Evolutionary conservation across 2,888 invertebrate genomes (phyloP), one percentile per base, ranked within the genome.

Genomic region (Cheilosia vernalis): DNA sequence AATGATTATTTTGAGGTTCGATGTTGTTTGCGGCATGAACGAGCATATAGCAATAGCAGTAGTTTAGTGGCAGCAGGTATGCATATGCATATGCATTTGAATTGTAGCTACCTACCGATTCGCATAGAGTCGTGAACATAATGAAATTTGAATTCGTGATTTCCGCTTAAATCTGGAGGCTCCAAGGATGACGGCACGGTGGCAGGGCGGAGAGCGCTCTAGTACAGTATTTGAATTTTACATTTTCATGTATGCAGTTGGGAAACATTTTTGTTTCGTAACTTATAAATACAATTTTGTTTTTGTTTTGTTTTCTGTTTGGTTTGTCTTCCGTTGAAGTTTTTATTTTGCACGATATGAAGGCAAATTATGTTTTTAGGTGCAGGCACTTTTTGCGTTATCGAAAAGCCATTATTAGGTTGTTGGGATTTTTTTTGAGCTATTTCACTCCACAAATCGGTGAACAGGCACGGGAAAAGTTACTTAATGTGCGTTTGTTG

Each of bases 131-230:
- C 70, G 81, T 85, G 66, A 84, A 70, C 49, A 40, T 85, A 81
- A 81, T 85, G 81, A 85, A 85, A 85, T 85, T 81, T 81, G 72
- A 85, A 85, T 74, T 81, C 85, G 76, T 85, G 85, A 85, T 81
- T 85, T 81, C 85, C 85, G 85, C 51, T 60, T 73, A 67, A 49
- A 76, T 63, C 24, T 55, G 21, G 51, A 44, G 24, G 80, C 72
- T 69, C 66, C 17, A 84, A 69, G 80, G 63, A 58, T 67, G 63
- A 44, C n/a, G 37, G 56, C 21, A 24, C 2, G 15, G 27, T 27
- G 6, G n/a, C 9, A 37, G 58, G 63, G 60, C 27, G 33, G 40
- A 4, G 30, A 9, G 27, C 7, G 49, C 47, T 15, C 3, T 13
- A 37, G 17, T 58, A 3, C 24, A 24, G 49, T 42, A 76, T 80